Evolutionary conservation across 1,140 invertebrate species (phyloP).

Genomic region (Caenorhabditis brenneri): DNA sequence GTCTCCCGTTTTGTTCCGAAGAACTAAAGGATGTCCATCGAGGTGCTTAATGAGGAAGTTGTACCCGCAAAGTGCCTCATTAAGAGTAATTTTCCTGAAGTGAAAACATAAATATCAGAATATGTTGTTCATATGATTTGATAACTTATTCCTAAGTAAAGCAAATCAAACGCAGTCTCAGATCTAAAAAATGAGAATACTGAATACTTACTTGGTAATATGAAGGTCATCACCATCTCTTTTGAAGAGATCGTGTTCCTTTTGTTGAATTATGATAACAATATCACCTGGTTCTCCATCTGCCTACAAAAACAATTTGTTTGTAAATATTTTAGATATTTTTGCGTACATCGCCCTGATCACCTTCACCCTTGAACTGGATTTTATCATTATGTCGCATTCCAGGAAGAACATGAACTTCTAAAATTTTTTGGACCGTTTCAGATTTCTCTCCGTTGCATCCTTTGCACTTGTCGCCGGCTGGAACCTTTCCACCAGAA

Average conservation of each 20-base stretch:
- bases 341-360: constrained; percentile 71
- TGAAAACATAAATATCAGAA: neutral
- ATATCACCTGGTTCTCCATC: constrained; percentile 74
- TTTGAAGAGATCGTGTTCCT: constrained; percentile 73
- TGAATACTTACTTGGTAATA: constrained; percentile 70
- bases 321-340: too few relatives aligned
- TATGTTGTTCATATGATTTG: too few relatives aligned
- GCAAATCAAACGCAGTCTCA: too few relatives aligned
- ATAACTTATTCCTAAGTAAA: too few relatives aligned
- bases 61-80: constrained; percentile 76
- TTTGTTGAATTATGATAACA: constrained; percentile 74
- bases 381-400: constrained; percentile 74
- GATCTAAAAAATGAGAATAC: too few relatives aligned
- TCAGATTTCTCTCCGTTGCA: constrained; percentile 77
- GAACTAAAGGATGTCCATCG: constrained; percentile 81
- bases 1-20: constrained; percentile 79
- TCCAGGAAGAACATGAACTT: constrained; percentile 76
- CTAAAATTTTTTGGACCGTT: constrained; percentile 75
- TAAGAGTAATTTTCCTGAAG: constrained; percentile 73
- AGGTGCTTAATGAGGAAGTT: constrained; percentile 78
- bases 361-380: constrained; percentile 73
- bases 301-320: constrained; percentile 69
- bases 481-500: constrained; percentile 78
- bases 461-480: constrained; percentile 80
- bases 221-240: constrained; percentile 73